Evolutionary conservation across 2,113 vertebrate species (phyloP), one percentile per base, ranked within the genome.

Genomic region (Merops nubicus): DNA sequence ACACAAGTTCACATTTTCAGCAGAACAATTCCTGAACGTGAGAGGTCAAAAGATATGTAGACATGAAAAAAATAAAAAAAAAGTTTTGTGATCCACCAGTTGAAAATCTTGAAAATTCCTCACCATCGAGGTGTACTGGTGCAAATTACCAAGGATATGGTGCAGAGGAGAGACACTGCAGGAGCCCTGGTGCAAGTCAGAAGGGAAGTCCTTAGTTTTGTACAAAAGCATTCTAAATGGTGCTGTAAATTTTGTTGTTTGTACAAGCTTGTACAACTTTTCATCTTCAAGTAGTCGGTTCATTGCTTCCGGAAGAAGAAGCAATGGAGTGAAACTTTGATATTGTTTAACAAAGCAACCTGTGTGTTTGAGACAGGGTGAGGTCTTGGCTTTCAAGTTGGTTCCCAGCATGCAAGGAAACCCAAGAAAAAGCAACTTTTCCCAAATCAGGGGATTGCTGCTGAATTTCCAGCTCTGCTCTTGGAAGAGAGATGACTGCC

Each of bases 321-420:
- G 89, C 78, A 88, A 47, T 84, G 93, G 70, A 85, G 85, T 75
- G 91, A 94, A 89, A 91, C 88, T 62, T 50, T 42, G 47, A 60
- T 53, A 83, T 65, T 78, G 45, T 81, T 95, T 83, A 92, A 96
- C 93, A 94, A 90, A 93, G 81, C 80, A 67, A 64, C 53, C 77
- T 85, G 8, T 93, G 64, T 82, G 50, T 60, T 59, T 65, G 79
- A 59, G n/a, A 5, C 72, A 68, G 60, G 76, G 78, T 28, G 73
- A 47, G 72, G 60, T 62, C 60, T 82, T 93, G 77, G 69, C 81
- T 95, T 85, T n/a, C 64, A 38, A 4, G 0, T 18, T 29, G 29
- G 19, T 40, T 75, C 60, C 74, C 95, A 80, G 62, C 80, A 73
- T 2, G 17, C 36, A 57, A 85, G 45, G 62, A 89, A 84, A 75